Conservation (phyloP, 2,113 vertebrate genomes). For the Erpornis zantholeuca region DNA sequence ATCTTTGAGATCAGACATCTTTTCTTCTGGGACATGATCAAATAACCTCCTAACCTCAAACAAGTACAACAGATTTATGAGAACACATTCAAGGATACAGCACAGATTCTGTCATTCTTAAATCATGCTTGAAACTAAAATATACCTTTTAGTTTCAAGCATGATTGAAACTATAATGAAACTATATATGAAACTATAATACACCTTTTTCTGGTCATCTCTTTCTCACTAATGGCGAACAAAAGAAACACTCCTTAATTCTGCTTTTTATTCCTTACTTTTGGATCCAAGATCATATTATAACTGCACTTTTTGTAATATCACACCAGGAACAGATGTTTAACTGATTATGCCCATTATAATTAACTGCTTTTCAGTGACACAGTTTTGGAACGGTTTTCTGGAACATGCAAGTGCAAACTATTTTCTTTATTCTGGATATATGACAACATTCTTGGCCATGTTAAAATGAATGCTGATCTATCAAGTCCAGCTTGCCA, state of each 20-base stretch:
- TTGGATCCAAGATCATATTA: not conserved
- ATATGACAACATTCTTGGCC: not conserved
- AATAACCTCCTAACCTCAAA: not conserved
- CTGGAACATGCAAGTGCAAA: not conserved
- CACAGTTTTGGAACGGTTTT: conserved; percentile 17
- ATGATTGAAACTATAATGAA: too few species aligned
- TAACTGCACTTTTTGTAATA: not conserved
- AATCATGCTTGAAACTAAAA: not conserved
- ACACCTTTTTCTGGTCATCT: not conserved
- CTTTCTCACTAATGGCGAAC: not conserved
- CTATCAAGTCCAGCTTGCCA: not conserved
- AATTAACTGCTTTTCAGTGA: conserved; percentile 24
- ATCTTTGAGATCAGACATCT: not conserved
- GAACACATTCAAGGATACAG: not conserved
- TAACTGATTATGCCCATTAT: not conserved
- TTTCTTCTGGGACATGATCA: not conserved
- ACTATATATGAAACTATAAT: too few species aligned
- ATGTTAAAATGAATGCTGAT: not conserved
- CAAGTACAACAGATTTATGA: not conserved
- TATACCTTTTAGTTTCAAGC: too few species aligned
- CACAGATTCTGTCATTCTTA: not conserved
- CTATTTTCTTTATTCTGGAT: conserved; percentile 34
- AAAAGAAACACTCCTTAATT: not conserved
- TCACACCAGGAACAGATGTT: conserved; percentile 43
- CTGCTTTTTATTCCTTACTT: not conserved